A percentile compares a stretch with the other conserved stretches of the same genome.
These are phyloP conservation scores for Drosophila melanica DNA, from an alignment of 1,140 invertebrate genomes.

Conservation along the genomic window DNA sequence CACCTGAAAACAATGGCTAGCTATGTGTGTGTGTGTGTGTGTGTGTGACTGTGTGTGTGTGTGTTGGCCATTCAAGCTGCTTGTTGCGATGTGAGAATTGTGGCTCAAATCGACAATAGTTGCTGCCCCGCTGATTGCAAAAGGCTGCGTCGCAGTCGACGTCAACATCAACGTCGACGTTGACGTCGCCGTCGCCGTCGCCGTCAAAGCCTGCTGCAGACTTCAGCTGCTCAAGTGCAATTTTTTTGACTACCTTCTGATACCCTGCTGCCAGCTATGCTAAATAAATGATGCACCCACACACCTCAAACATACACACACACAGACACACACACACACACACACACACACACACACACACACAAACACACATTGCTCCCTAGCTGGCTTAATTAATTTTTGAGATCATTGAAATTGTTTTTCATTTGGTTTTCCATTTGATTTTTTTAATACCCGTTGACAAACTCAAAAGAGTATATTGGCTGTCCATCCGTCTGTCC, in stretches of 20 bases:
- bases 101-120: slow-evolving; percentile 45
- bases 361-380: slow-evolving; percentile 22
- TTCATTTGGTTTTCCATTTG: slow-evolving; percentile 1
- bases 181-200: slow-evolving; percentile 16
- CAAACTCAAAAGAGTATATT: too few species aligned
- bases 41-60: slow-evolving; percentile 3
- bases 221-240: slow-evolving; percentile 73
- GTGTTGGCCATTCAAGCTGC: slow-evolving; percentile 20
- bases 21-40: not conserved
- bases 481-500: too few species aligned
- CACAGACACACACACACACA: slow-evolving; percentile 20
- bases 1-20: slow-evolving; percentile 44
- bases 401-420: slow-evolving; percentile 78
- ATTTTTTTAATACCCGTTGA: too few species aligned
- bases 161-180: not conserved
- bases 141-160: slow-evolving; percentile 28
- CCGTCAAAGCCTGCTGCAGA: slow-evolving; percentile 28
- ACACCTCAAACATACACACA: too few species aligned
- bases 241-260: slow-evolving; percentile 37
- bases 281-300: slow-evolving; percentile 45
- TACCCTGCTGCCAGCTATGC: slow-evolving; percentile 46
- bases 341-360: slow-evolving; percentile 9
- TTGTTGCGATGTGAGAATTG: slow-evolving; percentile 21
- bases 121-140: slow-evolving; percentile 35
- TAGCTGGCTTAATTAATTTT: slow-evolving; percentile 76